Conservation (phyloP, 2,797 vertebrate species). For the Phalanger gymnotis region DNA sequence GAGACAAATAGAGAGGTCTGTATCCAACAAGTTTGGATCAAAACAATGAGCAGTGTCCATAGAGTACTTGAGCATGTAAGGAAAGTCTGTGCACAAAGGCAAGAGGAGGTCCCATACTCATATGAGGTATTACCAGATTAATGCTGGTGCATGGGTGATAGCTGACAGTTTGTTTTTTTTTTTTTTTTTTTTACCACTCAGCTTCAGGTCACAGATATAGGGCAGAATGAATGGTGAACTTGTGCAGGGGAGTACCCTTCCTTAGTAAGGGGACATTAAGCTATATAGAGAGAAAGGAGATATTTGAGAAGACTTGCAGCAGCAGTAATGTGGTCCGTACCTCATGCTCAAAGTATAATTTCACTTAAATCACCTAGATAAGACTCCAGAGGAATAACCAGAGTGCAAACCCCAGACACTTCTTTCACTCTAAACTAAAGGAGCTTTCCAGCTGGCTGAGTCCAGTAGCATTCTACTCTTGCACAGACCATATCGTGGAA, state of each 20-base stretch:
- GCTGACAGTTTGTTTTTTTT: too few relatives aligned
- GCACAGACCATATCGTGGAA: not conserved
- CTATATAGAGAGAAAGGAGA: not conserved
- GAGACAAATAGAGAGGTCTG: not conserved
- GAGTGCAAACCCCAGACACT: not conserved
- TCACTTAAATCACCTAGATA: not conserved
- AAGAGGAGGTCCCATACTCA: not conserved
- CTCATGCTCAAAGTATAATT: not conserved
- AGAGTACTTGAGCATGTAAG: not conserved
- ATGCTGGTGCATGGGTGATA: not conserved
- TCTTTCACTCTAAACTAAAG: not conserved
- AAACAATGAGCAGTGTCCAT: not conserved
- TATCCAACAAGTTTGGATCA: not conserved
- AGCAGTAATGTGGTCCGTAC: not conserved
- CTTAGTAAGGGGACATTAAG: not conserved
- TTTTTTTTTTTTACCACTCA: not conserved
- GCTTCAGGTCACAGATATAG: not conserved
- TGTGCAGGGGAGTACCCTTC: not conserved
- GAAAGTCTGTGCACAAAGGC: not conserved
- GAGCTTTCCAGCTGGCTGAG: not conserved
- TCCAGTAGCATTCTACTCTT: not conserved
- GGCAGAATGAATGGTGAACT: not conserved
- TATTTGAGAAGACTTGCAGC: not conserved
- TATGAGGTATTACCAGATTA: not conserved
- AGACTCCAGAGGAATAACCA: not conserved